Percentiles rank a stretch among this genome's conserved stretches.
Conservation (phyloP, 2,888 invertebrate genomes). For the Pandemis heparana region DNA sequence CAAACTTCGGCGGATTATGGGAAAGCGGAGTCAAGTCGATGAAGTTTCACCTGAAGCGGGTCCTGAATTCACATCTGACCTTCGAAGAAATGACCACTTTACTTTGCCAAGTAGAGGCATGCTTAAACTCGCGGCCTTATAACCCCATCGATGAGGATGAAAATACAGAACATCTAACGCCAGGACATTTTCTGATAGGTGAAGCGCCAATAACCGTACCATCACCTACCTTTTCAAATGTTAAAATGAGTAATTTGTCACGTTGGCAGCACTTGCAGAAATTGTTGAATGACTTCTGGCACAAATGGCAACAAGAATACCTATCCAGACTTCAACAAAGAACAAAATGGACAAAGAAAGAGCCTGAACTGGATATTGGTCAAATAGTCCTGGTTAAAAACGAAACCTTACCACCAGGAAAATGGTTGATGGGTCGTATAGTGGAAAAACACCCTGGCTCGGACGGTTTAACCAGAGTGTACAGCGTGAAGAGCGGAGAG, state of each 20-base stretch:
- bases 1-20: constrained; percentile 12
- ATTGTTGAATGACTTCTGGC: constrained; percentile 47
- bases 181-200: constrained; percentile 15
- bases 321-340: constrained; percentile 45
- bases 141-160: constrained; percentile 1
- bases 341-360: constrained; percentile 44
- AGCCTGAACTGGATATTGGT: constrained; percentile 17
- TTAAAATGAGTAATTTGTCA: not conserved
- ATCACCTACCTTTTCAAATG: not conserved
- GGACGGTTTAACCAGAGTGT: constrained; percentile 14
- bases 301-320: constrained; percentile 48
- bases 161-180: not conserved
- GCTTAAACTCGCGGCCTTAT: constrained; percentile 11
- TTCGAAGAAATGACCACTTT: constrained; percentile 20
- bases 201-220: constrained; percentile 3
- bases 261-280: constrained; percentile 19
- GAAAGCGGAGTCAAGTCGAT: constrained; percentile 11
- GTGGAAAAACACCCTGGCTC: constrained; percentile 10
- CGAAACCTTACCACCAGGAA: constrained; percentile 13
- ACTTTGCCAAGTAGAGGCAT: constrained; percentile 16
- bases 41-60: constrained; percentile 17
- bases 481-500: constrained; percentile 22
- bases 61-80: constrained; percentile 8
- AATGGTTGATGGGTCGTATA: constrained; percentile 17
- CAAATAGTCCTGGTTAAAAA: constrained; percentile 16